Evolutionary conservation across 2,888 invertebrate genomes (phyloP).

Genomic region (Philaethria dido): DNA sequence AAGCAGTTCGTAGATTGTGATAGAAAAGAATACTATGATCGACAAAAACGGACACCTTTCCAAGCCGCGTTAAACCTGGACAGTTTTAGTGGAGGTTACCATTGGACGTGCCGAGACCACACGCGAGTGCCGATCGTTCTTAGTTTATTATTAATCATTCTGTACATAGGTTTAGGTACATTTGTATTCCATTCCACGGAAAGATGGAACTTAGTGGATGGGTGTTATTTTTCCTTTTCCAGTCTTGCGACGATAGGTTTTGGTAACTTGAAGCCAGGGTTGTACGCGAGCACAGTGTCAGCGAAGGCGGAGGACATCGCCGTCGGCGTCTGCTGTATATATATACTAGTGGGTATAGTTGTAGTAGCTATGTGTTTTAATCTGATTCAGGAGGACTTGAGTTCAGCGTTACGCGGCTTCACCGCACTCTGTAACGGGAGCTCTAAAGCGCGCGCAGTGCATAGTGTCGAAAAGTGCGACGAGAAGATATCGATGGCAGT

Average conservation of each 20-base stretch:
- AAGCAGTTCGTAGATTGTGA: conserved; percentile 54
- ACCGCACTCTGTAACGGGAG: conserved; percentile 58
- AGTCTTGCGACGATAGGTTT: conserved; percentile 93
- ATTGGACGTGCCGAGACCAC: conserved; percentile 80
- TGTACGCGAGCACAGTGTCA: conserved; percentile 75
- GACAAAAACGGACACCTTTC: conserved; percentile 67
- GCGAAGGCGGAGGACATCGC: conserved; percentile 85
- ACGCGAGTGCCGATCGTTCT: conserved; percentile 94
- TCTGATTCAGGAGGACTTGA: conserved; percentile 91
- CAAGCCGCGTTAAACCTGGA: conserved; percentile 75
- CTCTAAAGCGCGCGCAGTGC: conserved; percentile 65
- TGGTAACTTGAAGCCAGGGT: conserved; percentile 90
- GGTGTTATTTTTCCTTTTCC: conserved; percentile 91
- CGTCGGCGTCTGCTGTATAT: conserved; percentile 90
- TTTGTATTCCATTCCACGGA: conserved; percentile 95
- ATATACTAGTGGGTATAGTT: conserved; percentile 93
- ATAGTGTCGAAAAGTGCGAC: conserved; percentile 73
- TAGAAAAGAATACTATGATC: conserved; percentile 52
- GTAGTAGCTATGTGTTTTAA: conserved; percentile 95
- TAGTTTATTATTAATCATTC: conserved; percentile 92
- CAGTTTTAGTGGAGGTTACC: conserved; percentile 66
- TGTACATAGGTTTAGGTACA: conserved; percentile 95
- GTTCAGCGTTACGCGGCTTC: conserved; percentile 53
- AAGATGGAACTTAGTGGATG: conserved; percentile 95
- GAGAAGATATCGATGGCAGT: conserved; percentile 80